A percentile compares a stretch with the other conserved stretches of the same genome.
These are phyloP conservation scores for Alectoris magna DNA, from an alignment of 2,797 vertebrate genomes.

Conservation along the genomic window DNA sequence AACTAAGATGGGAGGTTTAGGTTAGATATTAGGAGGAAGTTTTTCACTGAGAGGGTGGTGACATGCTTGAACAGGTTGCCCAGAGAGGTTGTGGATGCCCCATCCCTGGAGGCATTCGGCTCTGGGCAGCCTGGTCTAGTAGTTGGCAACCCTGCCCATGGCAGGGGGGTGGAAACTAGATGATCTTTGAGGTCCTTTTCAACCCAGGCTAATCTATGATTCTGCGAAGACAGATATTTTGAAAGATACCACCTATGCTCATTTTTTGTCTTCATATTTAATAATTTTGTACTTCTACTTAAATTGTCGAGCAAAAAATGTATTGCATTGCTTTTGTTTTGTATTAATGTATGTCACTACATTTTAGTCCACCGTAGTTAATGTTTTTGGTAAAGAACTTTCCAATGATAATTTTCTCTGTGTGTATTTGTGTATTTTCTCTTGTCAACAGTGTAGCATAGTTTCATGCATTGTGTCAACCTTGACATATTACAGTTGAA, in stretches of 20 bases:
- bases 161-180: too few species aligned
- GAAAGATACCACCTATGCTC: background rate
- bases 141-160: too few species aligned
- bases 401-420: background rate
- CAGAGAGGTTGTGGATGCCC: too few species aligned
- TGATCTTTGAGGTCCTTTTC: too few species aligned
- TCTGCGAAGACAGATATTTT: background rate
- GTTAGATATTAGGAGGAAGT: too few species aligned
- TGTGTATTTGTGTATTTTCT: background rate
- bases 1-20: too few species aligned
- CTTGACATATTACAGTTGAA: conserved; percentile 12
- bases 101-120: too few species aligned
- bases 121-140: too few species aligned
- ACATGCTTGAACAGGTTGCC: too few species aligned
- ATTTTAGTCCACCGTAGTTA: background rate
- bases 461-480: background rate
- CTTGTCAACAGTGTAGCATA: background rate
- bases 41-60: too few species aligned
- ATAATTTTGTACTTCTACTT: background rate
- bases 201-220: too few species aligned
- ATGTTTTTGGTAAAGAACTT: background rate
- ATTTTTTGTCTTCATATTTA: background rate
- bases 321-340: conserved; percentile 18
- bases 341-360: background rate
- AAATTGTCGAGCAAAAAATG: background rate